Percentiles rank a stretch among this genome's conserved stretches.
These are phyloP conservation scores for Chelidonichthys spinosus DNA, from an alignment of 2,797 vertebrate genomes.

Conservation along the genomic window DNA sequence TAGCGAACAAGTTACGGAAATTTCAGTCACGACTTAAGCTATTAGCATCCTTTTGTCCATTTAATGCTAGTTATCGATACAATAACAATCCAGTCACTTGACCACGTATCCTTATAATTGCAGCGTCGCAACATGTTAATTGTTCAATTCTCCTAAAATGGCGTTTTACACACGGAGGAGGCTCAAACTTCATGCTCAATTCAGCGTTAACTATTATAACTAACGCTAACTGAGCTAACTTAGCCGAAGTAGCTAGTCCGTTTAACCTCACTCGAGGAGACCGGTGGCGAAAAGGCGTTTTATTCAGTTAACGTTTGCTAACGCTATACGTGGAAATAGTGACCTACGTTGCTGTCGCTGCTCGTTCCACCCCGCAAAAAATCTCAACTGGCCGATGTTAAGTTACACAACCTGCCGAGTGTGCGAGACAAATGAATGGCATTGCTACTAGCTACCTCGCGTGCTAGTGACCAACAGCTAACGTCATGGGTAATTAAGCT, in stretches of 20 bases:
- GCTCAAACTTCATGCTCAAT: background rate
- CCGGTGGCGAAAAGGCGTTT: background rate
- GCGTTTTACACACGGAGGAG: background rate
- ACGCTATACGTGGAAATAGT: background rate
- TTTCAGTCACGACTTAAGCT: background rate
- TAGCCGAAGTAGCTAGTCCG: background rate
- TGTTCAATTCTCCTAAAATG: background rate
- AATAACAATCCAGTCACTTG: background rate
- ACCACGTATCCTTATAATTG: too few relatives aligned
- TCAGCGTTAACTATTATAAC: background rate
- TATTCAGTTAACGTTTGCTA: too few relatives aligned
- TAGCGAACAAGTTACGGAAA: too few relatives aligned
- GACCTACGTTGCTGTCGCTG: background rate
- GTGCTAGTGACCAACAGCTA: slow-evolving; percentile 52
- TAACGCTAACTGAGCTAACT: background rate
- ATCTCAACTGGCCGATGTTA: background rate
- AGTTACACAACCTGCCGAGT: background rate
- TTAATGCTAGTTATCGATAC: background rate
- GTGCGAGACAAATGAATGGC: slow-evolving; percentile 41
- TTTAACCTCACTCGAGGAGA: background rate
- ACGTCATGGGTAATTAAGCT: slow-evolving; percentile 53
- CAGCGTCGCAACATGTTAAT: too few relatives aligned
- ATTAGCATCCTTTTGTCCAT: background rate
- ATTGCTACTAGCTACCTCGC: slow-evolving; percentile 29
- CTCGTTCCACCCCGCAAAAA: background rate